Conservation (phyloP, 2,113 vertebrate species). For the Lophochroa leadbeateri region DNA sequence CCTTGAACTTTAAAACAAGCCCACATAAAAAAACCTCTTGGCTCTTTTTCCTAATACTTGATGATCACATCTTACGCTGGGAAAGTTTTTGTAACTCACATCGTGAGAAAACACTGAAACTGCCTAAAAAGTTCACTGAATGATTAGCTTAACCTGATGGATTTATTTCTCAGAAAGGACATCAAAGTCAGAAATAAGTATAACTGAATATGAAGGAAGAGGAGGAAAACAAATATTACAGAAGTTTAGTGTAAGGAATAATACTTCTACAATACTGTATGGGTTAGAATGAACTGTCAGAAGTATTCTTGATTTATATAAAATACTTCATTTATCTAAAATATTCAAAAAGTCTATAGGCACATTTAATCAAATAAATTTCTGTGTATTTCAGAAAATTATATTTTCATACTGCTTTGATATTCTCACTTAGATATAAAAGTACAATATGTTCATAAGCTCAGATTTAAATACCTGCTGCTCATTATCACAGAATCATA, state of each 20-base stretch:
- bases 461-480: not conserved
- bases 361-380: not conserved
- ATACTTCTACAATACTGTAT: not conserved
- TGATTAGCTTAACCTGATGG: slow-evolving; percentile 1
- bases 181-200: not conserved
- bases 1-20: not conserved
- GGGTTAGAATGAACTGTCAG: not conserved
- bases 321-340: not conserved
- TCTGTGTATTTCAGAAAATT: not conserved
- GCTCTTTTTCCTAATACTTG: not conserved
- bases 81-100: not conserved
- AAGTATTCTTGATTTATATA: not conserved
- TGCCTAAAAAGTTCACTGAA: not conserved
- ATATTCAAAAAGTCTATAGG: not conserved
- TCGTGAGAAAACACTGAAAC: not conserved
- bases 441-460: not conserved
- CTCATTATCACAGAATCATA: not conserved
- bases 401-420: not conserved
- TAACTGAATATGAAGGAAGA: not conserved
- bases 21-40: not conserved
- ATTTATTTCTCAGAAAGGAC: not conserved
- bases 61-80: not conserved
- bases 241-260: not conserved
- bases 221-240: not conserved
- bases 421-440: not conserved